Conservation (phyloP, 2,113 vertebrate genomes). For the Albula glossodonta region DNA sequence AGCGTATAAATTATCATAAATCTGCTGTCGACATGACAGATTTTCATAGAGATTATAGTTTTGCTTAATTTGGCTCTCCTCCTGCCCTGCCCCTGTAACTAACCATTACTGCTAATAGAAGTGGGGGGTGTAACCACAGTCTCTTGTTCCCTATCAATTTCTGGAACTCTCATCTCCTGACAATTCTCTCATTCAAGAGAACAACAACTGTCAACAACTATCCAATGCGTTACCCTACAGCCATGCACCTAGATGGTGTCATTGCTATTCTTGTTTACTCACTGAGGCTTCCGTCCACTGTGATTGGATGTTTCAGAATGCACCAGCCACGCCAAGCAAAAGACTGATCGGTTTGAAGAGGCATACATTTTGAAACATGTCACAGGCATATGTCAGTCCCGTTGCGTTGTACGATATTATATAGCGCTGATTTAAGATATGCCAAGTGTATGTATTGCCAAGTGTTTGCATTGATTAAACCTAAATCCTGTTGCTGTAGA, state of each 20-base stretch:
- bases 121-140: not conserved
- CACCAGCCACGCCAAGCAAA: not conserved
- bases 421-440: not conserved
- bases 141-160: not conserved
- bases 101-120: not conserved
- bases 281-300: not conserved
- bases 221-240: not conserved
- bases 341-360: not conserved
- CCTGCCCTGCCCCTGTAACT: not conserved
- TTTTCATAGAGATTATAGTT: not conserved
- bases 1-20: conserved; percentile 20
- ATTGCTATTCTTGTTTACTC: not conserved
- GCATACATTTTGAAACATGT: not conserved
- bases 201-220: not conserved
- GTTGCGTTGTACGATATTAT: not conserved
- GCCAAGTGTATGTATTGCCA: not conserved
- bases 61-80: not conserved
- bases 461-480: conserved; percentile 3
- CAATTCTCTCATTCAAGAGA: not conserved
- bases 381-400: not conserved
- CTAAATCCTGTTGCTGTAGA: not conserved
- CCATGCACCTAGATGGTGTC: not conserved
- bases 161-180: not conserved
- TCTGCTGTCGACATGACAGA: not conserved
- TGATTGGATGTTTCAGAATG: not conserved